Conservation (phyloP, 2,888 invertebrate species). For the Dynastes grantii region DNA sequence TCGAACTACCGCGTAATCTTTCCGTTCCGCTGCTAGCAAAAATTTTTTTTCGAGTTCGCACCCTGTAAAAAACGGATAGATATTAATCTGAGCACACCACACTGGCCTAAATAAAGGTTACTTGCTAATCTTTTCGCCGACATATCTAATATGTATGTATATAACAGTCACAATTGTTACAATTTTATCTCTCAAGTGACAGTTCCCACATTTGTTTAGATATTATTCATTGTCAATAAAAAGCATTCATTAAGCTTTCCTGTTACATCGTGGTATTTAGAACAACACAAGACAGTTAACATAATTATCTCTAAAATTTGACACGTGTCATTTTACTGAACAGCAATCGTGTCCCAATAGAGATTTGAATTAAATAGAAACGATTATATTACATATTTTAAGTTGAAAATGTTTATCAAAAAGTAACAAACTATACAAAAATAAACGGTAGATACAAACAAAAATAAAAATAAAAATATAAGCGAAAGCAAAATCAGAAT, state of each 20-base stretch:
- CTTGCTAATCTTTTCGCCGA: constrained; percentile 11
- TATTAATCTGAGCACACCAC: not conserved
- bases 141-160: not conserved
- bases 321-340: not conserved
- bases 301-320: too few species aligned
- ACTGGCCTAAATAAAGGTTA: not conserved
- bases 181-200: not conserved
- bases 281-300: too few species aligned
- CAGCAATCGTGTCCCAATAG: not conserved
- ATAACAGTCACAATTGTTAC: not conserved
- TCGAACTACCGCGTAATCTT: constrained; percentile 47
- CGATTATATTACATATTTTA: not conserved
- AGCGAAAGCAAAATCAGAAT: too few species aligned
- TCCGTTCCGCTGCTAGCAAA: constrained; percentile 52
- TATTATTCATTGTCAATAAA: too few species aligned
- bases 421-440: too few species aligned
- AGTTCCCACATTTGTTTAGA: too few species aligned
- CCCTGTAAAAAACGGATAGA: constrained; percentile 20
- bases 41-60: constrained; percentile 48
- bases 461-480: too few species aligned
- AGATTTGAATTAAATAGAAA: not conserved
- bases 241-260: too few species aligned
- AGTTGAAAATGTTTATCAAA: too few species aligned
- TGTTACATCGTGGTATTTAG: too few species aligned
- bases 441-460: too few species aligned